Conservation (phyloP, 2,888 invertebrate genomes). For the Sphaerophoria rueppellii region DNA sequence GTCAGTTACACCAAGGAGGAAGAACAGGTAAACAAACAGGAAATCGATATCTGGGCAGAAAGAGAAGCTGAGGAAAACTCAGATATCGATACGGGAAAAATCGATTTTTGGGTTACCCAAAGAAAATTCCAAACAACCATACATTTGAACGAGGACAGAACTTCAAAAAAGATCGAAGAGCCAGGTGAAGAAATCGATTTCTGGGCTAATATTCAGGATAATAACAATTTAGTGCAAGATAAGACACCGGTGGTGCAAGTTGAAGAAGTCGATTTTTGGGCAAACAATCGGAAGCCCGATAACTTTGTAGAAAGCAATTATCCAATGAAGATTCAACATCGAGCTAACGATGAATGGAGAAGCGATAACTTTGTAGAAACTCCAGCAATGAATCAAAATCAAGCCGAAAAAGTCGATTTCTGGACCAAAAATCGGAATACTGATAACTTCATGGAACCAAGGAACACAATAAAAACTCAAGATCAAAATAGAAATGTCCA, state of each 20-base stretch:
- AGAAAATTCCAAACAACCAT: slow-evolving; percentile 47
- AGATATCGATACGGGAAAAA: slow-evolving; percentile 62
- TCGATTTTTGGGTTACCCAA: slow-evolving; percentile 65
- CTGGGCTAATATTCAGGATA: slow-evolving; percentile 73
- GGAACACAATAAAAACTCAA: background rate
- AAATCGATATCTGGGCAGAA: slow-evolving; percentile 76
- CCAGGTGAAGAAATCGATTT: slow-evolving; percentile 75
- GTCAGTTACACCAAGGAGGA: slow-evolving; percentile 51
- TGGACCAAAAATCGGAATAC: background rate
- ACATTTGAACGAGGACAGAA: background rate
- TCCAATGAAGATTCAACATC: background rate
- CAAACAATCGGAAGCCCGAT: background rate
- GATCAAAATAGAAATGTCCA: background rate
- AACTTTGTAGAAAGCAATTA: background rate
- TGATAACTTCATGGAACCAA: background rate
- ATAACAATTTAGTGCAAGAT: background rate
- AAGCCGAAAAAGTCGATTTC: background rate
- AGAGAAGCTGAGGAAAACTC: slow-evolving; percentile 74
- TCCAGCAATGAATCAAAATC: background rate
- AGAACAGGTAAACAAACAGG: slow-evolving; percentile 24
- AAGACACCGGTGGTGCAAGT: background rate
- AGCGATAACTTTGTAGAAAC: background rate
- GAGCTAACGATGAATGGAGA: background rate
- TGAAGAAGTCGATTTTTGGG: background rate
- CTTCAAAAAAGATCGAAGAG: slow-evolving; percentile 1